Base-by-base conservation (phyloP, 2,113 vertebrate species). In the Ctenodactylus gundi region DNA sequence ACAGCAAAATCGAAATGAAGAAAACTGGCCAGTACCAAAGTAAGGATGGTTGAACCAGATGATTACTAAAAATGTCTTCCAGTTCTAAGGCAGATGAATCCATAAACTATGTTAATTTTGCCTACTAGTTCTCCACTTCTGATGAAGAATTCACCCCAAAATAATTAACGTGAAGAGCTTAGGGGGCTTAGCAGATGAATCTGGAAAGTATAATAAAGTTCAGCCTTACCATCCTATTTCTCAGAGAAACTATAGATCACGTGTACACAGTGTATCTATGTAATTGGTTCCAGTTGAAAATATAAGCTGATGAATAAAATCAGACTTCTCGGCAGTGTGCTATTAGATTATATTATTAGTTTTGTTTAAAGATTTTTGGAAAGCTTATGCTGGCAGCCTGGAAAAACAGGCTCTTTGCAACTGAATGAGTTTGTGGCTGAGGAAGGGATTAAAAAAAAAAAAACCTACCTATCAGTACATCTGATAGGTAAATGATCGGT, bases 371-470 rank as follows among this genome's bases (percentile, higher is more conserved):
- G 12, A 6, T 39, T 85, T n/a, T 86, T 62, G 36, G 14, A 34
- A 64, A 41, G 0, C 9, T 41, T 27, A 23, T 11, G 5, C 18
- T 34, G 34, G 57, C 51, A 36, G 21, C 57, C 14, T 3, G 14
- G 51, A 34, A 44, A 41, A 34, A 31, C 7, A 2, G 34, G 41
- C 31, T 12, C 55, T 46, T 86, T 31, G 55, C 12, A 29, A 13
- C 18, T 20, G 36, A 96, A 81, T 95, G 90, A 95, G 93, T 29
- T 9, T 58, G 34, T 58, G 44, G 1, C 55, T n/a, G n/a, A n/a
- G n/a, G 62, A 20, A 53, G 13, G 8, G 31, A 62, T 49, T 68
- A 58, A 36, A 27, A 49, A 60, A 25, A 10, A 57, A n/a, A 67
- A 6, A 25, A 17, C 27, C 17, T 31, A 7, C n/a, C 20, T 7